Evolutionary conservation across 2,113 vertebrate genomes (phyloP), one percentile per base, ranked within the genome.

Genomic region (Megaceryle torquata): DNA sequence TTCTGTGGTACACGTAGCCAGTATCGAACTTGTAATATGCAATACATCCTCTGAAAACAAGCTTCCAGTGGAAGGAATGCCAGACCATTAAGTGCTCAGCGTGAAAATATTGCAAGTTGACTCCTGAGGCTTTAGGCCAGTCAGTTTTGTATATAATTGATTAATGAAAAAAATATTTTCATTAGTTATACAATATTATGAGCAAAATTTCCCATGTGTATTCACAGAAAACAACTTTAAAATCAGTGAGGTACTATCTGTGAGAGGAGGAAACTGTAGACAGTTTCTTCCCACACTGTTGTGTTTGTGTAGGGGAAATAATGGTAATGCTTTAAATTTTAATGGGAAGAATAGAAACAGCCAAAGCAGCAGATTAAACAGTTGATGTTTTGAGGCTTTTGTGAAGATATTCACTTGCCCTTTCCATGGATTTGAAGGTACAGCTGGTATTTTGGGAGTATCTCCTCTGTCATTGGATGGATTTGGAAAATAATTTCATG

Each of bases 1-100:
- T 85, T 86, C 51, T 82, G 88, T 64, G 97, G 93, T 97, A 95
- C 53, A 5, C 70, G 53, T 91, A 96, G 90, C 80, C 95, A 93
- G 87, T 95, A 60, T 86, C 95, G 79, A 95, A 81, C 72, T 92
- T 87, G 25, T 70, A 29, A 88, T 92, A 96, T 94, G 95, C 97
- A 98, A 86, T 96, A 96, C 91, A 96, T 86, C 61, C 96, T 97
- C 93, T 97, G 94, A 97, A 94, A 96, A 82, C 86, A 93, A 97
- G 72, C 95, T 97, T 91, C 92, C 96, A 75, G 84, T 56, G 84
- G 86, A 93, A 68, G 72, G 64, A 93, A 96, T 94, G 86, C 61
- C 86, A 93, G 43, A 88, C 70, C 74, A 61, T 96, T 54, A 93
- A 89, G 93, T 96, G 95, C 92, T 91, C 76, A 92, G 39, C 56